Conservation (phyloP, 2,113 vertebrate species). For the Vulpes ferrilata region DNA sequence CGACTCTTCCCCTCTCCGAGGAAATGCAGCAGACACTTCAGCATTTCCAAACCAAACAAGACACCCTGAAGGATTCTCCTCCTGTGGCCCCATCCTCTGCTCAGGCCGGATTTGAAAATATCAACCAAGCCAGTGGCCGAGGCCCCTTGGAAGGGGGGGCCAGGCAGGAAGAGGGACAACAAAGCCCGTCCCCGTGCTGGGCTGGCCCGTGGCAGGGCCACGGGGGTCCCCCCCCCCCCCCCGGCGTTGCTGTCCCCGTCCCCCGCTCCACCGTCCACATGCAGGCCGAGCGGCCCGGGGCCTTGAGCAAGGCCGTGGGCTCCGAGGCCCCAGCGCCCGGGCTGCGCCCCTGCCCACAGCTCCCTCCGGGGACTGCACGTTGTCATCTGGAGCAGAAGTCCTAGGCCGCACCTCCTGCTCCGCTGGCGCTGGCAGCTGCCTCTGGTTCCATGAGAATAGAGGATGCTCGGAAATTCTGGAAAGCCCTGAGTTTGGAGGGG, state of each 20-base stretch:
- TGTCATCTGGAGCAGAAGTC: too few species aligned
- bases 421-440: fast-evolving
- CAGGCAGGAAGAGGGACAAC: slow-evolving; percentile 53
- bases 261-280: too few species aligned
- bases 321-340: too few species aligned
- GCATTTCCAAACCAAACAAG: slow-evolving; percentile 89
- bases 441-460: not conserved
- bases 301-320: too few species aligned
- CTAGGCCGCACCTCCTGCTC: not conserved
- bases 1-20: slow-evolving; percentile 79
- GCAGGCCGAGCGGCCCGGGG: too few species aligned
- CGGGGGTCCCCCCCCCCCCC: too few species aligned
- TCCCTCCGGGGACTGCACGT: too few species aligned
- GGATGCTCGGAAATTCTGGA: not conserved
- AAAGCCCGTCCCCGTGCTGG: not conserved
- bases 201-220: too few species aligned
- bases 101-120: slow-evolving; percentile 82
- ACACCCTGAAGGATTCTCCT: slow-evolving; percentile 87
- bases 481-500: not conserved
- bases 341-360: too few species aligned
- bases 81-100: slow-evolving; percentile 85
- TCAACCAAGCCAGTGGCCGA: slow-evolving; percentile 73
- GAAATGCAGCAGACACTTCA: slow-evolving; percentile 90
- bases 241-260: fast-evolving
- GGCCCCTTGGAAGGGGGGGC: slow-evolving; percentile 58